Evolutionary conservation across 2,888 invertebrate genomes (phyloP), one percentile per base, ranked within the genome.

Genomic region (Hetaerina titia): DNA sequence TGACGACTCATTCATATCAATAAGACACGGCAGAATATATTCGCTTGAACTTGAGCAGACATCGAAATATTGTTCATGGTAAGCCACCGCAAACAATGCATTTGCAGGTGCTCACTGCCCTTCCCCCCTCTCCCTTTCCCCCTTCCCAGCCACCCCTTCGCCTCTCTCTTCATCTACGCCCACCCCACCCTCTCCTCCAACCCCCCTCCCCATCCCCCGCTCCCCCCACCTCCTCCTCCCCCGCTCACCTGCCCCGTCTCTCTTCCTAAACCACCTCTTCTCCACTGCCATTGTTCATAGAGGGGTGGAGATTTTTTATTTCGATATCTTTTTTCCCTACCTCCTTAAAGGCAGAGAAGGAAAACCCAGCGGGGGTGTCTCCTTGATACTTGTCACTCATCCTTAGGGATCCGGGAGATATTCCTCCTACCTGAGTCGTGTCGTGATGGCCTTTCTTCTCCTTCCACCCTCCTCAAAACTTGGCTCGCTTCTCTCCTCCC

Each of bases 361-460:
- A 90, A 90, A 90, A 92, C 92, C 56, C 92, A 92, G 92, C 92
- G 92, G 92, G 92, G 92, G 92, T 92, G 92, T 69, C 74, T 92
- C 74, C 92, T 92, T 69, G 74, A 92, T 92, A 92, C 92, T 92
- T 92, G 92, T 92, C 92, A 92, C 92, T 92, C 92, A 92, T 74
- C 92, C 69, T 81, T 63, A 63, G 92, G 60, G 90, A 22, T 22
- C 11, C 58, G 90, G 74, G 92, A 92, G 92, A 92, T 92, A 92
- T 74, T 64, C 81, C 81, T 81, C 81, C 81, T 22, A 81, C 25
- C 31, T 31, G 81, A 22, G 92, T 69, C 22, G 45, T 56, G 64
- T 90, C 90, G 90, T 90, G 90, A 92, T 63, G 64, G 56, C n/a
- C 64, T 89, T 13, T 58, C 19, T 90, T 45, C 31, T 19, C 25